Evolutionary conservation across 2,797 vertebrate genomes (phyloP), one percentile per base, ranked within the genome.

Genomic region (Takifugu ocellatus): DNA sequence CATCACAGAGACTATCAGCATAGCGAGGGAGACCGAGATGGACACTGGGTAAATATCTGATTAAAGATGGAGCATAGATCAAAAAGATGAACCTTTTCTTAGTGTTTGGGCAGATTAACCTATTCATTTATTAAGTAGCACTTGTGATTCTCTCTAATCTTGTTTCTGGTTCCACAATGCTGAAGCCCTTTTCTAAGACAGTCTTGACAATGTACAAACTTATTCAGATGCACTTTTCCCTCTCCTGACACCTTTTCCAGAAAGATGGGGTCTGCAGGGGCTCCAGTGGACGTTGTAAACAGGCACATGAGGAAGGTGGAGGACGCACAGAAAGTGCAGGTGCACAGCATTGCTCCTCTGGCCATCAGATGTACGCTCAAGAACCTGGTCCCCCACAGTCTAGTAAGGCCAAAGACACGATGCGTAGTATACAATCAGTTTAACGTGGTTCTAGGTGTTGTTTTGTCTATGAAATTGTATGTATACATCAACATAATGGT

Each of bases 361-460:
- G 91, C 88, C 21, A 54, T 90, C 67, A 87, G 77, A 63, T 92
- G 91, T 74, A 87, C 89, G n/a, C 81, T 92, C 5, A 91, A 89
- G 61, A 84, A 89, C 69, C 79, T 92, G 21, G 74, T 92, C 27
- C 91, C 91, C 2, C 77, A 83, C 27, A 75, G 91, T 52, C 62
- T 72, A 79, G 91, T 91, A 64, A 84, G 77, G 57, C 11, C 25
- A 8, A 1, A 2, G 14, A 50, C 12, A 26, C 26, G 9, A 6
- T 1, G 0, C 0, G 24, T n/a, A 16, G 1, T n/a, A 0, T 33
- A 5, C 6, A 42, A 6, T 52, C 25, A 14, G 11, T 49, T 14
- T 49, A 21, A 39, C 12, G 10, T 39, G 31, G 31, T 33, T 33
- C 2, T 33, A 16, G 6, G 10, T 16, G 25, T 2, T 10, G 24